Conservation (phyloP, 2,113 vertebrate species). For the Pheucticus melanocephalus region DNA sequence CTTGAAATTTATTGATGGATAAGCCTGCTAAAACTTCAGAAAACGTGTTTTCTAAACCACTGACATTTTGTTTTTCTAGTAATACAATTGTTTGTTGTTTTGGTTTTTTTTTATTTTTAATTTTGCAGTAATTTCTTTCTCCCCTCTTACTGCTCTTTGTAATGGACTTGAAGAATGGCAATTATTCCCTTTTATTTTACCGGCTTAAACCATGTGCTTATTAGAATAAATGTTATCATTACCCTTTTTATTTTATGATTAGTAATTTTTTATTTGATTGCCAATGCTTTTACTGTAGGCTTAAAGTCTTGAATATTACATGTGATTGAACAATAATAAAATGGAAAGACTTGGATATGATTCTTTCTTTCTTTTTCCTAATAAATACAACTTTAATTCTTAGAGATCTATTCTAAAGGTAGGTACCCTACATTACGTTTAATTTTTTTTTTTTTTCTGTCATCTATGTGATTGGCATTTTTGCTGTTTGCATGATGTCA, state of each 20-base stretch:
- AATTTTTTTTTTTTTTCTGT: neutral
- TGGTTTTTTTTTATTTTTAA: neutral
- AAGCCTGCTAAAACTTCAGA: conserved; percentile 28
- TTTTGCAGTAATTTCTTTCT: neutral
- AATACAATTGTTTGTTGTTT: neutral
- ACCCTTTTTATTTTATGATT: conserved; percentile 52
- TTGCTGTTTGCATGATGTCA: neutral
- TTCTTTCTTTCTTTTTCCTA: neutral
- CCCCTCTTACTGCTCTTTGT: neutral
- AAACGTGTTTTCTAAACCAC: conserved; percentile 28
- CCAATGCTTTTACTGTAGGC: conserved; percentile 26
- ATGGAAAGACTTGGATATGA: neutral
- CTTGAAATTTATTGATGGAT: conserved; percentile 37
- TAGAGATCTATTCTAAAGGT: neutral
- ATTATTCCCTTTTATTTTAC: conserved; percentile 61
- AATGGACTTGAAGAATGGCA: conserved; percentile 21
- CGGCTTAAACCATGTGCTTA: conserved; percentile 40
- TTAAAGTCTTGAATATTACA: conserved; percentile 41
- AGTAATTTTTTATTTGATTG: conserved; percentile 59
- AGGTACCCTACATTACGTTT: neutral
- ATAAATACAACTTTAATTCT: neutral
- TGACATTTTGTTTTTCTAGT: neutral
- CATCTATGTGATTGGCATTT: neutral
- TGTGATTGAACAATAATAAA: conserved; percentile 28
- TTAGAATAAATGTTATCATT: conserved; percentile 58